Base-by-base conservation (phyloP, 2,113 vertebrate species). In the Camelus bactrianus region DNA sequence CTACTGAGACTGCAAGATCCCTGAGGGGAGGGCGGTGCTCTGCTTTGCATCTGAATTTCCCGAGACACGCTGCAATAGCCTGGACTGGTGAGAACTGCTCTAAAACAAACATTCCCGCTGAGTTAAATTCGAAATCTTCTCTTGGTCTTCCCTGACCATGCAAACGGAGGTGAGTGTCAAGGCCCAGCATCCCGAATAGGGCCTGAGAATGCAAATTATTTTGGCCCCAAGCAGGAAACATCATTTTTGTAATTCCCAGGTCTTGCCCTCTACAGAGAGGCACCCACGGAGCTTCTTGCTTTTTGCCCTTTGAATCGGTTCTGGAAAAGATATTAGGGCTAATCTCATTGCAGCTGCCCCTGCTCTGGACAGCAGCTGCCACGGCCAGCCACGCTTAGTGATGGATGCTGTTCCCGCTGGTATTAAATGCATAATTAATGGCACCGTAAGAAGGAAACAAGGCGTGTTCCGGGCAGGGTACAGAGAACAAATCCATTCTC, bases 341-440 rank as follows among this genome's bases (percentile, higher is more conserved):
- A 69, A 96, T 83, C 81, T 91, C 96, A 65, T 28, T 54, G 83
- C n/a, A 32, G n/a, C 14, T 52, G 46, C 24, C 75, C 73, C 60
- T 92, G 60, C 54, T 64, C 86, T 93, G 94, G 94, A 94, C 77
- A 97, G 80, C 2, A 1, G 70, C 84, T 81, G 94, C 87, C 88
- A 56, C 64, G 67, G 70, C 92, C 76, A 60, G 77, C 56, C 3
- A 30, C 0, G 6, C 58, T 70, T 28, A 2, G 62, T 85, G 94
- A 97, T 81, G 52, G 95, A 96, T 96, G n/a, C 54, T 20, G 48
- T 22, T 82, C 95, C 96, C 82, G 93, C 96, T 93, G 93, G 80
- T 94, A 91, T 88, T 84, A 96, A 92, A 96, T 95, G 95, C 70
- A 97, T 97, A 97, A 97, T 97, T 93, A 96, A 97, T 95, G 93